Evolutionary conservation across 2,113 vertebrate species (phyloP), one percentile per base, ranked within the genome.

Genomic region (Zosterops lateralis): DNA sequence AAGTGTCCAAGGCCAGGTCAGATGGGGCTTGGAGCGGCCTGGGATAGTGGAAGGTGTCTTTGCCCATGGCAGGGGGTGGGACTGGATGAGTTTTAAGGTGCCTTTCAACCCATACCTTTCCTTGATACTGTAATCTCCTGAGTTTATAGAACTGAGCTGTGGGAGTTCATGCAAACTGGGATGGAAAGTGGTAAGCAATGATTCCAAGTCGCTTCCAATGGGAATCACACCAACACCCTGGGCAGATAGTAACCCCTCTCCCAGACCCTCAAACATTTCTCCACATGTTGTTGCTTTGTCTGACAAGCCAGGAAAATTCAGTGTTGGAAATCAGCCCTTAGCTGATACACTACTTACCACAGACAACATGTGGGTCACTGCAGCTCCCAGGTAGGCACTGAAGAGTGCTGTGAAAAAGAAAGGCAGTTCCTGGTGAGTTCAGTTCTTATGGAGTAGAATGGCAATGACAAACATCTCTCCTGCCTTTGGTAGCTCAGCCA

Each of bases 351-450:
- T 51, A 97, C 98, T 98, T 97, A 99, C 99, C 90, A 93, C 97
- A 18, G 99, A 98, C 95, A 99, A 96, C 42, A 99, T 84, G 74
- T 98, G 98, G n/a, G 96, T 90, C 51, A 99, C 97, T 38, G 98
- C 98, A 24, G 98, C 98, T 83, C 99, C 98, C 38, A 99, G 97
- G 92, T 99, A 99, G 58, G 98, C 99, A 48, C 98, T 98, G 91
- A 99, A 99, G 90, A 98, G 83, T 0, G 98, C 98, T 99, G 79
- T 75, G 61, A 36, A 67, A 91, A 57, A 61, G 28, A 92, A 77
- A 38, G 9, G 12, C 17, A 53, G 10, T 17, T 82, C 17, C 42
- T 54, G 14, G 9, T 97, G 60, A 94, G 40, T 60, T 87, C n/a
- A 14, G 31, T 11, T 71, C 51, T 91, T 36, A 38, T 10, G 15